Conservation (phyloP, 2,113 vertebrate genomes). For the Camelus bactrianus region DNA sequence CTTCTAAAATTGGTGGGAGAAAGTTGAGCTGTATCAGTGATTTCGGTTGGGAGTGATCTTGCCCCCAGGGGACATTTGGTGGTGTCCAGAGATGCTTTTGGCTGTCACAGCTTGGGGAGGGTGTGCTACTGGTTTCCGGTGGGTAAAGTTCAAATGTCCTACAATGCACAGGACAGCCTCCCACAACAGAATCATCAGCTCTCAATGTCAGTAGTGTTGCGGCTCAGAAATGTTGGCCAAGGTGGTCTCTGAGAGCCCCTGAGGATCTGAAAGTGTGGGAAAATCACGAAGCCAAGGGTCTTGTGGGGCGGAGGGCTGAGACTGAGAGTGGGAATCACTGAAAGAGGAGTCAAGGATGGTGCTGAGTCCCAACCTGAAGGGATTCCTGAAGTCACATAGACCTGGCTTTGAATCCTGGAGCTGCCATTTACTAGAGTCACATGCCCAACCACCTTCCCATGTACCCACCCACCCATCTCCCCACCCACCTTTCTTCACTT, state of each 20-base stretch:
- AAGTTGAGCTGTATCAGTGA: background rate
- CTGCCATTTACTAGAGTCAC: background rate
- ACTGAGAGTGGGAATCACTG: slow-evolving; percentile 21
- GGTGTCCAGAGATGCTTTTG: background rate
- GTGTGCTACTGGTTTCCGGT: background rate
- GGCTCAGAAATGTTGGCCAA: background rate
- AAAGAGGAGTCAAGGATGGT: background rate
- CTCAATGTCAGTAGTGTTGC: background rate
- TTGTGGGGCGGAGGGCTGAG: slow-evolving; percentile 58
- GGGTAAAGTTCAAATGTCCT: background rate
- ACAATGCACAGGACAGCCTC: accelerated
- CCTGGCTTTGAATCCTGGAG: background rate
- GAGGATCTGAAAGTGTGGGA: background rate
- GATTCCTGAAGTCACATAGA: background rate
- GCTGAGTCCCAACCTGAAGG: background rate
- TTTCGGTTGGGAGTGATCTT: background rate
- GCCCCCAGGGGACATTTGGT: background rate
- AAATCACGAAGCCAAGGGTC: background rate
- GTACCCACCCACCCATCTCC: too few relatives aligned
- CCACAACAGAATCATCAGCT: too few relatives aligned
- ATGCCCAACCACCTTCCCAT: background rate
- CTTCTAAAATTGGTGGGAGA: background rate
- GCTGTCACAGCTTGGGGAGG: background rate
- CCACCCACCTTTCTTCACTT: too few relatives aligned
- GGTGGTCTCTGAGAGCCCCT: background rate